phyloP scores from a whole-genome alignment of 2,797 vertebrate genomes.

The Passerculus sandwichensis region DNA sequence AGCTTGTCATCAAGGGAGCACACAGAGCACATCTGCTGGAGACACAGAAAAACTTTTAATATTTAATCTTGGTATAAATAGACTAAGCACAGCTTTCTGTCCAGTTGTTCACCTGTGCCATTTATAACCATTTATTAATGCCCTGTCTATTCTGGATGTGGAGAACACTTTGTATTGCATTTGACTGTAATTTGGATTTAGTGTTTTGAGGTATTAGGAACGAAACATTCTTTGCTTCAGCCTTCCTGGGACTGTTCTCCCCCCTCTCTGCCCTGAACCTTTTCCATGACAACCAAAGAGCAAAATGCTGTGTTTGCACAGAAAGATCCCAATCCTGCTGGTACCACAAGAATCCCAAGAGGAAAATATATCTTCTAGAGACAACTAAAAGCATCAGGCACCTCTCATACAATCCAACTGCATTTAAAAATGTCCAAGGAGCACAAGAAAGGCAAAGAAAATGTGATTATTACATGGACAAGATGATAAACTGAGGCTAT shows the following conservation, averaged over 20 bases:
- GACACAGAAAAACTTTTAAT: background rate
- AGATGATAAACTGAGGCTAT: background rate
- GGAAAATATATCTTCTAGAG: background rate
- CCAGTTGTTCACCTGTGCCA: background rate
- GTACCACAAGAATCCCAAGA: background rate
- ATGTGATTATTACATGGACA: background rate
- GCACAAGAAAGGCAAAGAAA: background rate
- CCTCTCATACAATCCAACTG: background rate
- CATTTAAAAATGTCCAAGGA: background rate
- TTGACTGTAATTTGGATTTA: background rate
- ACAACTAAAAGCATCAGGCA: background rate
- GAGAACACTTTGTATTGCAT: background rate
- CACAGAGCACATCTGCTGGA: background rate
- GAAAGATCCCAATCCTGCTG: background rate
- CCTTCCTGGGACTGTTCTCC: background rate
- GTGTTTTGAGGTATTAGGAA: background rate
- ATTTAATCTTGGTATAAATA: background rate
- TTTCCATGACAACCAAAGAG: background rate
- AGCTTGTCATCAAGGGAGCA: background rate
- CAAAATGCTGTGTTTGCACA: background rate
- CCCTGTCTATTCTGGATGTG: background rate
- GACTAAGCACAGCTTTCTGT: background rate
- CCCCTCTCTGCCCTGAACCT: background rate
- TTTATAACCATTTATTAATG: background rate
- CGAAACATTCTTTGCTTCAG: background rate